phyloP scores from a whole-genome alignment of 2,113 vertebrate genomes.

The Philantomba maxwellii region DNA sequence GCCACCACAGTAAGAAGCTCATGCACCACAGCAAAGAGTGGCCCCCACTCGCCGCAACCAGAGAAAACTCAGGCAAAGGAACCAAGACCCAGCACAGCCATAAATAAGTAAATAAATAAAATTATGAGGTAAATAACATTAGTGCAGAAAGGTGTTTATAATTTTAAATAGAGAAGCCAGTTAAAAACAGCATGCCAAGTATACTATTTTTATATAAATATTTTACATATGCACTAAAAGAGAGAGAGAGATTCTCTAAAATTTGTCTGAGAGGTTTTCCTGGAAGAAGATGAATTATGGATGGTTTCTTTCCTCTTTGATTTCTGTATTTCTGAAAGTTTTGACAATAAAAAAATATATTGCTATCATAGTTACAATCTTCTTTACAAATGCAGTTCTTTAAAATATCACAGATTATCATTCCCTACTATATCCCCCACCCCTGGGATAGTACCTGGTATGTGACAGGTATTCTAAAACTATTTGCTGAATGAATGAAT shows the following conservation, averaged over 20 bases:
- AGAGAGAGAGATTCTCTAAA: background rate
- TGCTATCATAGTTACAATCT: background rate
- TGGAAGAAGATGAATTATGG: background rate
- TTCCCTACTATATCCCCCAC: background rate
- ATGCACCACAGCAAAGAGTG: background rate
- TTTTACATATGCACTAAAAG: background rate
- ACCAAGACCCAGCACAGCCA: background rate
- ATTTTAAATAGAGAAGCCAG: conserved; percentile 1
- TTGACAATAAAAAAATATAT: background rate
- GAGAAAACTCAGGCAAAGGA: background rate
- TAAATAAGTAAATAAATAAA: background rate
- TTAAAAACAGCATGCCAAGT: background rate
- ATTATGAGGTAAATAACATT: background rate
- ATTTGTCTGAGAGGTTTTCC: background rate
- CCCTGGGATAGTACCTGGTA: background rate
- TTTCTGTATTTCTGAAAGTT: background rate
- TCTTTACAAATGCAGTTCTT: background rate
- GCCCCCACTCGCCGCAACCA: background rate
- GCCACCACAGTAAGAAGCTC: background rate
- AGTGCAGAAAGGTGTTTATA: background rate
- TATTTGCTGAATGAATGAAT: background rate
- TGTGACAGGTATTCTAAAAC: background rate
- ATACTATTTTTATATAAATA: background rate
- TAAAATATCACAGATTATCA: background rate
- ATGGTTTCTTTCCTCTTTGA: background rate